A percentile compares a stretch with the other conserved stretches of the same genome.
phyloP scores from a whole-genome alignment of 2,797 vertebrate genomes.

The Liparis tanakae region DNA sequence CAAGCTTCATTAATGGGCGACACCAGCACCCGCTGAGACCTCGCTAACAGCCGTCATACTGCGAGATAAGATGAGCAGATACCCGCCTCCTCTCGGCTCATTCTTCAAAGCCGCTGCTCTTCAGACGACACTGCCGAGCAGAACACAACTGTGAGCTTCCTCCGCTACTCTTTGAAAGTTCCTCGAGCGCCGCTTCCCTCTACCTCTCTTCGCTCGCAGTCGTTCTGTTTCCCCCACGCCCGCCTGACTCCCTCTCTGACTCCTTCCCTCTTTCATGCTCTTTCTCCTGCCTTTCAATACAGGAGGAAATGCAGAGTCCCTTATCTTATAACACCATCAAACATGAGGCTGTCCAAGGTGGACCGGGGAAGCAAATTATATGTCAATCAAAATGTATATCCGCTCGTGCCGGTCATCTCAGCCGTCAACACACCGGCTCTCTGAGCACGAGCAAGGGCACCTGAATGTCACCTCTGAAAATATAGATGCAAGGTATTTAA shows the following conservation, averaged over 20 bases:
- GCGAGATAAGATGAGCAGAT: slow-evolving; percentile 70
- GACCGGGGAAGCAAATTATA: slow-evolving; percentile 77
- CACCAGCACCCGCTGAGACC: slow-evolving; percentile 66
- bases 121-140: slow-evolving; percentile 72
- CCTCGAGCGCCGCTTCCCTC: slow-evolving; percentile 67
- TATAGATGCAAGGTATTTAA: slow-evolving; percentile 26
- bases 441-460: slow-evolving; percentile 66
- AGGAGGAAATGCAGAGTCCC: slow-evolving; percentile 63
- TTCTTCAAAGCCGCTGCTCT: slow-evolving; percentile 76
- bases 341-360: slow-evolving; percentile 73
- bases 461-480: slow-evolving; percentile 61
- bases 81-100: slow-evolving; percentile 56
- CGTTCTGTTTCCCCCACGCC: slow-evolving; percentile 35
- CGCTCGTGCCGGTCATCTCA: slow-evolving; percentile 68
- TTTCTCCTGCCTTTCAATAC: slow-evolving; percentile 50
- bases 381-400: slow-evolving; percentile 83
- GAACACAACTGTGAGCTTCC: slow-evolving; percentile 69
- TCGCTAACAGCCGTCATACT: slow-evolving; percentile 74
- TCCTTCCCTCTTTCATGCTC: slow-evolving; percentile 49
- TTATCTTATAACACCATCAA: slow-evolving; percentile 81
- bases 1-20: slow-evolving; percentile 72
- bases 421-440: slow-evolving; percentile 24
- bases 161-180: slow-evolving; percentile 77
- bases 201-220: slow-evolving; percentile 56
- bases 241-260: slow-evolving; percentile 32